These are phyloP conservation scores for Beaufortia kweichowensis DNA, from an alignment of 2,113 vertebrate genomes.

Conservation along the genomic window DNA sequence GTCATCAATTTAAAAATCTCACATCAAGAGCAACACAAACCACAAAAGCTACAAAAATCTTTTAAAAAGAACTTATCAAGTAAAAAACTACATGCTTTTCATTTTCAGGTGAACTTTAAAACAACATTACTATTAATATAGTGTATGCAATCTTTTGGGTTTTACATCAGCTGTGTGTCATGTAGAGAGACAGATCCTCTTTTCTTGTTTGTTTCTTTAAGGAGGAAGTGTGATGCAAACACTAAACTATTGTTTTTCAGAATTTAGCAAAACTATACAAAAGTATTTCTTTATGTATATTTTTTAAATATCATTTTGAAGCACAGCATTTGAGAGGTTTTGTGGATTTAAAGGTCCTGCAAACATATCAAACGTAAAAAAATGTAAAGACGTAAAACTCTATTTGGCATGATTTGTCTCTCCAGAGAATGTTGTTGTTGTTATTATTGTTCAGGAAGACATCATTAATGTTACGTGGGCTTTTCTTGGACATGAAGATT, in stretches of 20 bases:
- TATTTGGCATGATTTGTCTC: neutral
- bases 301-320: no score
- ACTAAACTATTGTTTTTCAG: no score
- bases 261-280: no score
- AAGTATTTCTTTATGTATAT: no score
- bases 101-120: neutral
- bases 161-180: constrained; percentile 10
- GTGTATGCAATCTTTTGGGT: constrained; percentile 3
- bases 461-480: constrained; percentile 62
- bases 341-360: no score
- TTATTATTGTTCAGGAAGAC: constrained; percentile 50
- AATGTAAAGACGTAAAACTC: constrained; percentile 13
- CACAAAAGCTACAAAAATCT: no score
- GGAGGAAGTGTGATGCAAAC: constrained; percentile 54
- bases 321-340: no score
- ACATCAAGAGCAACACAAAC: no score
- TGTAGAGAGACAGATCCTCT: neutral
- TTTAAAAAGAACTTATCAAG: no score
- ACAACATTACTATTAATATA: neutral
- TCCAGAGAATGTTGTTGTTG: neutral
- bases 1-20: no score
- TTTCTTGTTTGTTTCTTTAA: constrained; percentile 25
- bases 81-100: neutral
- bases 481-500: constrained; percentile 59
- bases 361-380: no score